Conservation (phyloP, 1,140 invertebrate genomes). For the Nilaparvata lugens region DNA sequence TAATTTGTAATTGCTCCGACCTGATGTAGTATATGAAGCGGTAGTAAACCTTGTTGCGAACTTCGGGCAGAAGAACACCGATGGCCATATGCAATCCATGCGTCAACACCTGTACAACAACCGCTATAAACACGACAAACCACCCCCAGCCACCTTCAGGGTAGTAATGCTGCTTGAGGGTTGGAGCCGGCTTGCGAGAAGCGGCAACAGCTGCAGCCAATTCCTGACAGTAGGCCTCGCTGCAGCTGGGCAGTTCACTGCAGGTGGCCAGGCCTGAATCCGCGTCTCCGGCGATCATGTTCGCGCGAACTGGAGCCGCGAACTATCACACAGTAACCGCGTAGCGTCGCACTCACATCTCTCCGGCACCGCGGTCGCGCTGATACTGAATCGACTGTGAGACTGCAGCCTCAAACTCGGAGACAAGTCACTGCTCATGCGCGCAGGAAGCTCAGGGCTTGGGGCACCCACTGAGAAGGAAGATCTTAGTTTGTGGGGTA, state of each 20-base stretch:
- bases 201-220: constrained; percentile 17
- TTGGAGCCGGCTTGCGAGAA: constrained; percentile 24
- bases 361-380: not conserved
- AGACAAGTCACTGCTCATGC: too few relatives aligned
- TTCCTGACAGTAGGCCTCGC: constrained; percentile 23
- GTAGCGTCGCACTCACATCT: not conserved
- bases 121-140: constrained; percentile 43
- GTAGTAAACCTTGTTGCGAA: constrained; percentile 22
- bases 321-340: constrained; percentile 11
- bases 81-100: constrained; percentile 41
- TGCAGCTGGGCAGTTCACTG: constrained; percentile 27
- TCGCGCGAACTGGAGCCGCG: not conserved
- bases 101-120: constrained; percentile 42
- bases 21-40: constrained; percentile 23
- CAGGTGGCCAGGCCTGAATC: constrained; percentile 29
- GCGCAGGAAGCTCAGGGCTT: too few relatives aligned
- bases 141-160: constrained; percentile 60
- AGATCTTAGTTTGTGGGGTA: too few relatives aligned
- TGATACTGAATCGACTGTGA: too few relatives aligned
- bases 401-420: too few relatives aligned
- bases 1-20: too few relatives aligned
- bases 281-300: constrained; percentile 16
- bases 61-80: constrained; percentile 34
- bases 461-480: too few relatives aligned
- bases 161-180: constrained; percentile 49